Percentiles rank a stretch among this genome's conserved stretches.
Conservation (phyloP, 1,140 invertebrate species). For the Drosophila nigrodunni region DNA sequence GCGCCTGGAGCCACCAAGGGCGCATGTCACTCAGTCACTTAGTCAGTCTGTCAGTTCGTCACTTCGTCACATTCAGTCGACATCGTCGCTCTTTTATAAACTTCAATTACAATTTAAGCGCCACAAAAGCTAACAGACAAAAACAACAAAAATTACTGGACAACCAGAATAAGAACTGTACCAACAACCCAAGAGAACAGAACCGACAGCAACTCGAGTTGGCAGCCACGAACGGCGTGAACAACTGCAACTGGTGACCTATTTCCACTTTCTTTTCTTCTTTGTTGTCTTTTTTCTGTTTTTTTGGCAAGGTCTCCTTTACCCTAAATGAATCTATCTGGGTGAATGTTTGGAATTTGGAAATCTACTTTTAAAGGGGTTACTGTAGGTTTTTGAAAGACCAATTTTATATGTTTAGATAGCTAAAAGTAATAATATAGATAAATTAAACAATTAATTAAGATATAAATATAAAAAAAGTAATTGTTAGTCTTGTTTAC, state of each 20-base stretch:
- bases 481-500: too few species aligned
- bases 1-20: conserved; percentile 52
- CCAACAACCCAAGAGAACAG: conserved; percentile 10
- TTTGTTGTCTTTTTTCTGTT: conserved; percentile 4
- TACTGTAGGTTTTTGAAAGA: neutral
- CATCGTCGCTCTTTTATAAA: conserved; percentile 50
- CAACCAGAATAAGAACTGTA: conserved; percentile 20
- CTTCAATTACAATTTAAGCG: conserved; percentile 70
- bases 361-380: neutral
- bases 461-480: too few species aligned
- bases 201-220: conserved; percentile 18
- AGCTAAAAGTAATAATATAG: too few species aligned
- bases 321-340: neutral
- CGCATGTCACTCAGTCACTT: conserved; percentile 41
- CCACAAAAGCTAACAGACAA: conserved; percentile 50
- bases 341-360: neutral
- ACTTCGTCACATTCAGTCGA: conserved; percentile 17
- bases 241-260: conserved; percentile 73
- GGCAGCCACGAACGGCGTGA: conserved; percentile 26
- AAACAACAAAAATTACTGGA: conserved; percentile 18
- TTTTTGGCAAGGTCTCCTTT: conserved; percentile 16
- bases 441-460: too few species aligned
- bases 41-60: conserved; percentile 7
- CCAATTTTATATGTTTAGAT: too few species aligned
- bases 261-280: conserved; percentile 34